Base-by-base conservation (phyloP, 2,797 vertebrate species). In the Glossophaga mutica region DNA sequence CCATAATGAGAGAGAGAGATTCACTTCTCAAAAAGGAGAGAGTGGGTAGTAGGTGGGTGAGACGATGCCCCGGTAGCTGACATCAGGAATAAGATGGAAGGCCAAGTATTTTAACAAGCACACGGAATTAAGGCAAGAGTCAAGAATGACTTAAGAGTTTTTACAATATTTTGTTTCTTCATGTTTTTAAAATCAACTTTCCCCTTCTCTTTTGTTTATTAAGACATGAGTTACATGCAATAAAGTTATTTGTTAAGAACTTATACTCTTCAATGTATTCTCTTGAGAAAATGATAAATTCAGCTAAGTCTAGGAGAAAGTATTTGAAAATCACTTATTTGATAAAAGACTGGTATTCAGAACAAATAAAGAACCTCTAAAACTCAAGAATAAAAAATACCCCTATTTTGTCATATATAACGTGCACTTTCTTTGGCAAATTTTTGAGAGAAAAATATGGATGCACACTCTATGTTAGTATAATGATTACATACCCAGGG, bases 241-340 rank as follows among this genome's bases (percentile, higher is more conserved):
- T 68, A 68, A 85, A 88, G 29, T 62, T 15, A 50, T 8, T 37
- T 44, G 32, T 82, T 74, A 55, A 89, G n/a, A 78, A 71, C 9
- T 9, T 73, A 52, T 79, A 24, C 21, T 90, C n/a, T 84, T 90
- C 57, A 93, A 52, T 50, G 74, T 62, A 57, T 16, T 77, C 39
- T 94, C 32, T 83, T 68, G 79, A 70, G 81, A 94, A 92, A 91
- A 86, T 78, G 32, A 83, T 34, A 84, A 79, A 67, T 24, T 79
- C 15, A 74, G 70, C 9, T 32, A 83, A 59, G 3, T 12, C 42
- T 74, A 15, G 39, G 14, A 76, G 15, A 92, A 5, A 4, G 29
- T 65, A 16, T 18, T 65, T 65, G 15, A 65, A 62, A 32, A 65
- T n/a, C 62, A 65, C 29, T 32, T n/a, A n/a, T n/a, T 62, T 65